These are phyloP conservation scores for Acrocephalus kingi DNA, from an alignment of 2,113 vertebrate species.

Conservation along the genomic window DNA sequence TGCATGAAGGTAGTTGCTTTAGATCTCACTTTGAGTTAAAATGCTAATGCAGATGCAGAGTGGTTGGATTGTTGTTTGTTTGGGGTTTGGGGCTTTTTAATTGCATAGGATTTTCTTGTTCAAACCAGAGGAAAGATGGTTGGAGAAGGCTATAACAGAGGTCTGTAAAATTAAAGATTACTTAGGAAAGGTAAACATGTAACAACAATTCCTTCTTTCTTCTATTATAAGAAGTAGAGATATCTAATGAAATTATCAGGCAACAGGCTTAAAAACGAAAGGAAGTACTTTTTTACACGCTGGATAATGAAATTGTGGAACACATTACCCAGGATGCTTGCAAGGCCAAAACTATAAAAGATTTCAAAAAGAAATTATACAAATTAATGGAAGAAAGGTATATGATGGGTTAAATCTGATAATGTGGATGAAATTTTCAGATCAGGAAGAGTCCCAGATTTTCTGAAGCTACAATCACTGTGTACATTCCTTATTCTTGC, in stretches of 20 bases:
- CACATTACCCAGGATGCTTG: conserved; percentile 45
- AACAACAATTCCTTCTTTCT: neutral
- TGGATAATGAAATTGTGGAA: conserved; percentile 59
- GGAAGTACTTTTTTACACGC: conserved; percentile 62
- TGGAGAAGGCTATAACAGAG: neutral
- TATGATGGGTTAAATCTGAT: neutral
- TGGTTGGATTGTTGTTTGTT: neutral
- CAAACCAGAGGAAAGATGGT: neutral
- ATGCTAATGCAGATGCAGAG: neutral
- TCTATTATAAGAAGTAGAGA: neutral
- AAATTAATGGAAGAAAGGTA: conserved; percentile 12
- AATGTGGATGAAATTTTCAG: neutral
- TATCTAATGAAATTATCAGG: conserved; percentile 44
- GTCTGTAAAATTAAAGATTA: neutral
- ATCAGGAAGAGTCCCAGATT: neutral
- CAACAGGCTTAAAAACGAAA: conserved; percentile 49
- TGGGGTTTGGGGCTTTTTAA: neutral
- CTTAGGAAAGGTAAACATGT: neutral
- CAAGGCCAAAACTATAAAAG: conserved; percentile 31
- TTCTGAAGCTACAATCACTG: neutral
- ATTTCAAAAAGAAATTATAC: conserved; percentile 45
- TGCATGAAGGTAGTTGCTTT: neutral
- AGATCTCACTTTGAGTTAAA: neutral
- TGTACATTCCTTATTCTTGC: neutral
- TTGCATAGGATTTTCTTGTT: neutral